Conservation (phyloP, 1,140 invertebrate genomes). For the Rhyzopertha dominica region DNA sequence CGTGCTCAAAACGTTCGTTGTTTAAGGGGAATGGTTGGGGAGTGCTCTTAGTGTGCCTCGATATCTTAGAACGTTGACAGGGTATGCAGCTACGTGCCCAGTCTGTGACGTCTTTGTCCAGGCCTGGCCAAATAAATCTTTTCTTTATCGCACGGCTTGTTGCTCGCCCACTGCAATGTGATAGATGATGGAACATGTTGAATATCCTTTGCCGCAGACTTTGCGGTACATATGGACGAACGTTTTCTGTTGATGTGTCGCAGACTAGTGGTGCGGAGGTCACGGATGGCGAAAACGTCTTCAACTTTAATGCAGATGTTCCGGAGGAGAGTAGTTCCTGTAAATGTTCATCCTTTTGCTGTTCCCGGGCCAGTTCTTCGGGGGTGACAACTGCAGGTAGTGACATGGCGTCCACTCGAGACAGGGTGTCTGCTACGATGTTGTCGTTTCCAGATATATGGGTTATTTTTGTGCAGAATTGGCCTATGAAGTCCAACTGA, state of each 20-base stretch:
- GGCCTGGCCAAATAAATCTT: slow-evolving; percentile 25
- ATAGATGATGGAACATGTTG: slow-evolving; percentile 19
- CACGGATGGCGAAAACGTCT: slow-evolving; percentile 8
- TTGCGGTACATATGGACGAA: slow-evolving; percentile 28
- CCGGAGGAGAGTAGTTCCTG: not conserved
- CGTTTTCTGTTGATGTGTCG: slow-evolving; percentile 19
- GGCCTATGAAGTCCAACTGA: slow-evolving; percentile 31
- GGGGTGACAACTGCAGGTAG: slow-evolving; percentile 18
- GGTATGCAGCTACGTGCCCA: slow-evolving; percentile 26
- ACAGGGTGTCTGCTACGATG: slow-evolving; percentile 32
- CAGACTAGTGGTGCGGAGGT: too few species aligned
- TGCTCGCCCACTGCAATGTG: slow-evolving; percentile 31
- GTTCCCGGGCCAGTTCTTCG: not conserved
- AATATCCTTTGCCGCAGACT: slow-evolving; percentile 20
- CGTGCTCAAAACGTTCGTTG: too few species aligned
- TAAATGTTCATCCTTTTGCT: slow-evolving; percentile 9
- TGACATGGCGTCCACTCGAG: slow-evolving; percentile 24
- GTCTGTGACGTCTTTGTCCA: slow-evolving; percentile 27
- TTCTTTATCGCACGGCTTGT: slow-evolving; percentile 15
- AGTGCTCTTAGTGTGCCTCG: too few species aligned
- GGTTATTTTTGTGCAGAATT: slow-evolving; percentile 38
- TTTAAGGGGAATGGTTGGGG: too few species aligned
- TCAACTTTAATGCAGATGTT: slow-evolving; percentile 13
- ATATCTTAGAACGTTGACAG: slow-evolving; percentile 38
- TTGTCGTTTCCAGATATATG: slow-evolving; percentile 38